phyloP scores from a whole-genome alignment of 2,797 vertebrate species.

The Danio tinwini region DNA sequence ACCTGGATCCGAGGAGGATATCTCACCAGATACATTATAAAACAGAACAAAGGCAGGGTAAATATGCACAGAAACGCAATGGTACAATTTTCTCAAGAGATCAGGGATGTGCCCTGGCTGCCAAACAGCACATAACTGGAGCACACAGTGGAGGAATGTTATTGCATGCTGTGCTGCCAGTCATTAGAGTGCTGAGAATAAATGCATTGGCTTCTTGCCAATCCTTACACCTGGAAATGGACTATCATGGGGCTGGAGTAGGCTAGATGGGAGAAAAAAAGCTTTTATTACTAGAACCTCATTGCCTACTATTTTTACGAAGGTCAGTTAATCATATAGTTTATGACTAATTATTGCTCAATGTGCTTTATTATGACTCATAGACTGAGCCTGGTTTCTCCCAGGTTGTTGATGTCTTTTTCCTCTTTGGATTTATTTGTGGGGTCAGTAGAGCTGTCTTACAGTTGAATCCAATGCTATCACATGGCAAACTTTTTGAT shows the following conservation, averaged over 20 bases:
- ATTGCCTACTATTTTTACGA: neutral
- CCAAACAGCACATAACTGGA: conserved; percentile 14
- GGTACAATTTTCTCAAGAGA: neutral
- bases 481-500: too few species aligned
- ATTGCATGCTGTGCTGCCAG: conserved; percentile 39
- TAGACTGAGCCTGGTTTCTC: neutral
- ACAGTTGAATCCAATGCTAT: too few species aligned
- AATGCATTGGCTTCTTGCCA: conserved; percentile 45
- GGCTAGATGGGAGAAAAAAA: conserved; percentile 54
- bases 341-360: conserved; percentile 3
- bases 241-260: conserved; percentile 53
- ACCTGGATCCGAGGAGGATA: too few species aligned
- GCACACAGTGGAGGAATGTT: conserved; percentile 52
- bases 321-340: conserved; percentile 8
- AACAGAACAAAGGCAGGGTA: neutral
- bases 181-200: conserved; percentile 37
- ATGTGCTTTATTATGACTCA: neutral
- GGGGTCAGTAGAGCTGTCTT: too few species aligned
- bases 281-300: conserved; percentile 54
- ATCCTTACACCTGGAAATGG: conserved; percentile 56
- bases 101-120: conserved; percentile 5
- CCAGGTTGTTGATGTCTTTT: too few species aligned
- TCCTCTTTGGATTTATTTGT: too few species aligned
- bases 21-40: neutral
- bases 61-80: conserved; percentile 7